Conservation (phyloP, 2,113 vertebrate species). For the Alligator sinensis region DNA sequence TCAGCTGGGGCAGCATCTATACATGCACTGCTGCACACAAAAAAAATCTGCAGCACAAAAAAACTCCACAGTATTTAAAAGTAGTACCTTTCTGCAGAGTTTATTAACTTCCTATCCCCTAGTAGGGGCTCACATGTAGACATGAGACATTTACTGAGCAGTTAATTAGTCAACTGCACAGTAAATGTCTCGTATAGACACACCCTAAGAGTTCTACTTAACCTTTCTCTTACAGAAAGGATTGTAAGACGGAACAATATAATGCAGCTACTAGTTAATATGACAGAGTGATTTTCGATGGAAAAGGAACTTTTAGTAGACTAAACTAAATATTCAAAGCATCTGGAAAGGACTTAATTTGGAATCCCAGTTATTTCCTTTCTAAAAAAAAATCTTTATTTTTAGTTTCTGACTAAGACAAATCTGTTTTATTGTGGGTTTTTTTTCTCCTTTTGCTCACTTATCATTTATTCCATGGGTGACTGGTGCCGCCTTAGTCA, state of each 20-base stretch:
- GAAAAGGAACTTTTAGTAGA: neutral
- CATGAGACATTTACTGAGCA: no score
- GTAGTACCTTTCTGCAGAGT: no score
- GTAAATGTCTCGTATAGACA: no score
- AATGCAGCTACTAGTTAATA: neutral
- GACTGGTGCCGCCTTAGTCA: no score
- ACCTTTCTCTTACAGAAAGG: neutral
- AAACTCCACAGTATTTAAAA: no score
- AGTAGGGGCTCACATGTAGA: no score
- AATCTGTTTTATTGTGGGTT: neutral
- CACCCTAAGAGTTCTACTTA: neutral
- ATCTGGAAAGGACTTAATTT: slow-evolving; percentile 1
- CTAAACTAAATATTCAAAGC: neutral
- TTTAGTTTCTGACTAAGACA: neutral
- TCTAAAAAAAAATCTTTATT: neutral
- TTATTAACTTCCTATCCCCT: no score
- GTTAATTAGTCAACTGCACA: no score
- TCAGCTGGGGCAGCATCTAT: no score
- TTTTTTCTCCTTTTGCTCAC: neutral
- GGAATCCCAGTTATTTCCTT: neutral
- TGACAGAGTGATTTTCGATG: neutral
- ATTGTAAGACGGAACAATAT: neutral
- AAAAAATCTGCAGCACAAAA: no score
- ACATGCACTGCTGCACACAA: no score
- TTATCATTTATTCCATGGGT: neutral